Evolutionary conservation across 2,797 vertebrate genomes (phyloP).

Genomic region (Gila robusta): DNA sequence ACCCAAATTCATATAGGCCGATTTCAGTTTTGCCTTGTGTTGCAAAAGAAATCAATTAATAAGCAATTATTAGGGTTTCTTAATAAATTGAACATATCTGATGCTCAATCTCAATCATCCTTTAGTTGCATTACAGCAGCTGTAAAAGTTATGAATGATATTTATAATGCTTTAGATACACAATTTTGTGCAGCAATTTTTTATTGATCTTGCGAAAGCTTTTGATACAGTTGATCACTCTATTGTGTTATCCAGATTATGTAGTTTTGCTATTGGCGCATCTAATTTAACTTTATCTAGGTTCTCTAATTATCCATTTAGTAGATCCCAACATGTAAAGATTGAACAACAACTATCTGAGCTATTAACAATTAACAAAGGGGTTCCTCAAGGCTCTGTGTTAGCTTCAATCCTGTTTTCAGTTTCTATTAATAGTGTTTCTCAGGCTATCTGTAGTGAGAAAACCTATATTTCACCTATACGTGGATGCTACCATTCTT

Average conservation of each 20-base stretch:
- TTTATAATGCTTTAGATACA: neutral
- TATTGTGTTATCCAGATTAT: no score
- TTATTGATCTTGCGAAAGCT: neutral
- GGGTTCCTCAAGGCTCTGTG: no score
- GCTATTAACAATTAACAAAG: no score
- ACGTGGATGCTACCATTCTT: neutral
- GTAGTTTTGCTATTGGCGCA: neutral
- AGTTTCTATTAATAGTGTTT: neutral
- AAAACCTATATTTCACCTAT: neutral
- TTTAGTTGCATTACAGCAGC: neutral
- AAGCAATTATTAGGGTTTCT: neutral
- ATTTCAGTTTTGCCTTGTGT: neutral
- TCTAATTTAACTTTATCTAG: no score
- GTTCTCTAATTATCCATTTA: no score
- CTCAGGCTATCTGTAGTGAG: neutral
- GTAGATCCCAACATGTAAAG: no score
- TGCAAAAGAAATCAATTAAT: neutral
- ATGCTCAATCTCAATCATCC: neutral
- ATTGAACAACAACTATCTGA: no score
- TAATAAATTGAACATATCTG: no score
- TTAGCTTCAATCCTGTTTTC: neutral
- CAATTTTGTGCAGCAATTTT: neutral
- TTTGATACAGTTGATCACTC: neutral
- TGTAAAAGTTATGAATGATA: neutral
- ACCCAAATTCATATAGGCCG: neutral